phyloP scores from a whole-genome alignment of 1,140 invertebrate species.

The Mylabris phalerata region DNA sequence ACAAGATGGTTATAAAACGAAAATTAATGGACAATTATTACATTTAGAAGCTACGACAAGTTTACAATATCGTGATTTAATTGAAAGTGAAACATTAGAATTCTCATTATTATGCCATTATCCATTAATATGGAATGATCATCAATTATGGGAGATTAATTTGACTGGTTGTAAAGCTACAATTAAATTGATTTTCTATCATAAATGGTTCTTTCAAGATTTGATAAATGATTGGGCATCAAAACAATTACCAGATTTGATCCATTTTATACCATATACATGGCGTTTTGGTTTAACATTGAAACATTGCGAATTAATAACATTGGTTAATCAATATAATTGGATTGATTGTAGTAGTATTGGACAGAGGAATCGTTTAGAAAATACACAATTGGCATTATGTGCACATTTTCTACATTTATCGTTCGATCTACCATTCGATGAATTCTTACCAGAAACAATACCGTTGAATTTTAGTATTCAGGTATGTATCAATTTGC shows the following conservation, averaged over 20 bases:
- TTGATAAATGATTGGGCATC: constrained; percentile 94
- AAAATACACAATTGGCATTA: constrained; percentile 89
- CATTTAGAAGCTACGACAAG: constrained; percentile 93
- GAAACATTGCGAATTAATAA: constrained; percentile 94
- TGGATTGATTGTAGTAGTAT: constrained; percentile 97
- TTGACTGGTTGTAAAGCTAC: constrained; percentile 92
- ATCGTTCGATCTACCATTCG: constrained; percentile 87
- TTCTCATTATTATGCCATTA: constrained; percentile 83
- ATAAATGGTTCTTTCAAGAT: constrained; percentile 90
- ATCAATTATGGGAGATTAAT: constrained; percentile 85
- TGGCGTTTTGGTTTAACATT: constrained; percentile 87
- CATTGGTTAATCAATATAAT: constrained; percentile 93
- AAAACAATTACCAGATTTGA: constrained; percentile 81
- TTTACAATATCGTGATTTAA: constrained; percentile 82
- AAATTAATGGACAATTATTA: constrained; percentile 85
- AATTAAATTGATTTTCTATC: constrained; percentile 83
- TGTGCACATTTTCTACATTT: constrained; percentile 90
- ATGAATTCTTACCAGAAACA: constrained; percentile 82
- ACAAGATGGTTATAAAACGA: constrained; percentile 76
- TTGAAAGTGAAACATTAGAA: constrained; percentile 91
- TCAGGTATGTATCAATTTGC: constrained; percentile 50
- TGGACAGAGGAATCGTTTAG: constrained; percentile 58
- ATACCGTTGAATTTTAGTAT: constrained; percentile 88
- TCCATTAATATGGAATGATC: constrained; percentile 89
- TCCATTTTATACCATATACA: constrained; percentile 95